Evolutionary conservation across 1,140 invertebrate species (phyloP).

Genomic region (Panulirus ornatus): DNA sequence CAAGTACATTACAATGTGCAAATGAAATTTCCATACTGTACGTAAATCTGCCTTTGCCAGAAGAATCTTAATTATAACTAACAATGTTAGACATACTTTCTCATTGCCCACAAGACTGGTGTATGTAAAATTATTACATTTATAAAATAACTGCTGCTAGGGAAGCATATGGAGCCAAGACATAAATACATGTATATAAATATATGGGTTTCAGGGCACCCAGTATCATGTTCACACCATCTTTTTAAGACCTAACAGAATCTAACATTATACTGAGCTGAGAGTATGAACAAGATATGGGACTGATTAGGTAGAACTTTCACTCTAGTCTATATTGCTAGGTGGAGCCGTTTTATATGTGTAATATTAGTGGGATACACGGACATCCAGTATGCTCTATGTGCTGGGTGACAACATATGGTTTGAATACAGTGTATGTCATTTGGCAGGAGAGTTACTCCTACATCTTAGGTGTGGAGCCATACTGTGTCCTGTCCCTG

Average conservation of each 20-base stretch:
- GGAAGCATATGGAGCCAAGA: too few species aligned
- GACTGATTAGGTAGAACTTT: conserved; percentile 45
- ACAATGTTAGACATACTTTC: too few species aligned
- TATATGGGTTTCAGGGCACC: background rate
- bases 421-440: conserved; percentile 9
- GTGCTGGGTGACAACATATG: background rate
- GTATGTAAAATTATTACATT: too few species aligned
- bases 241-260: background rate
- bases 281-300: conserved; percentile 33
- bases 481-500: conserved; percentile 28
- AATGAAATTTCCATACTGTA: too few species aligned
- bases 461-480: conserved; percentile 1
- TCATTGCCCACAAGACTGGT: too few species aligned
- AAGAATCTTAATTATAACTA: too few species aligned
- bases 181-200: too few species aligned
- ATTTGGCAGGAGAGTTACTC: background rate
- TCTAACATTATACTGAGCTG: conserved; percentile 42
- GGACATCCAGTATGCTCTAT: conserved; percentile 50
- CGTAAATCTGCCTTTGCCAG: too few species aligned
- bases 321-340: conserved; percentile 64
- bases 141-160: too few species aligned
- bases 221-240: background rate
- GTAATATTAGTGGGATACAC: conserved; percentile 47
- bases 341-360: conserved; percentile 72
- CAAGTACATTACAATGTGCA: too few species aligned